Evolutionary conservation across 2,113 vertebrate species (phyloP).

Genomic region (Dicentrarchus labrax): DNA sequence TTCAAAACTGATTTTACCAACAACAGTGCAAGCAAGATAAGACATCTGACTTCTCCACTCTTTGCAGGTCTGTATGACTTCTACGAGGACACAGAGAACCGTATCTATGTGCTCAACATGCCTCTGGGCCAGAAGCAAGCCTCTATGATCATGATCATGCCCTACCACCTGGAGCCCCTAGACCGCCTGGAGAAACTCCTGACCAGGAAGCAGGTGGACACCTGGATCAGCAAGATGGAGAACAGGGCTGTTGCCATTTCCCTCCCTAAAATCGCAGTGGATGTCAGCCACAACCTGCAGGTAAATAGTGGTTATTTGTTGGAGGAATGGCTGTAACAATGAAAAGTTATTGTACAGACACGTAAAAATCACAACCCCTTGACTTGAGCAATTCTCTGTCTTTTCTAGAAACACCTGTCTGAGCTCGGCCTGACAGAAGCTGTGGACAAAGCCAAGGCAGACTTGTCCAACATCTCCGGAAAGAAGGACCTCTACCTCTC

Average conservation of each 20-base stretch:
- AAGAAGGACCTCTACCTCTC: conserved; percentile 98
- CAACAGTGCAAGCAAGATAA: neutral
- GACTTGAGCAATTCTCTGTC: neutral
- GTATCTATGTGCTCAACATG: conserved; percentile 91
- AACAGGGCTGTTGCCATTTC: conserved; percentile 93
- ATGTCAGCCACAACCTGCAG: conserved; percentile 96
- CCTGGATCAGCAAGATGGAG: conserved; percentile 92
- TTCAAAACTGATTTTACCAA: neutral
- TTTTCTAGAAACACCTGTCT: conserved; percentile 91
- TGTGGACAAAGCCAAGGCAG: conserved; percentile 95
- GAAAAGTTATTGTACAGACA: neutral
- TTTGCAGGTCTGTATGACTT: conserved; percentile 92
- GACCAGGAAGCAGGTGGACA: conserved; percentile 91
- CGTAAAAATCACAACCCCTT: neutral
- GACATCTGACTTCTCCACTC: neutral
- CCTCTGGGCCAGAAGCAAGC: conserved; percentile 94
- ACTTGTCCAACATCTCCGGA: conserved; percentile 96
- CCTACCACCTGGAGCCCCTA: conserved; percentile 92
- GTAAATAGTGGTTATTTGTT: conserved; percentile 69
- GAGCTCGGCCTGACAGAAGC: conserved; percentile 94
- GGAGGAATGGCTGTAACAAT: neutral
- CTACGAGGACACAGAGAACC: conserved; percentile 89
- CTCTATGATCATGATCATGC: conserved; percentile 96
- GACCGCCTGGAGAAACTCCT: conserved; percentile 94
- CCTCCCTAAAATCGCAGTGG: conserved; percentile 90